These are phyloP conservation scores for Cheirogaleus medius DNA, from an alignment of 2,113 vertebrate genomes.

Conservation along the genomic window DNA sequence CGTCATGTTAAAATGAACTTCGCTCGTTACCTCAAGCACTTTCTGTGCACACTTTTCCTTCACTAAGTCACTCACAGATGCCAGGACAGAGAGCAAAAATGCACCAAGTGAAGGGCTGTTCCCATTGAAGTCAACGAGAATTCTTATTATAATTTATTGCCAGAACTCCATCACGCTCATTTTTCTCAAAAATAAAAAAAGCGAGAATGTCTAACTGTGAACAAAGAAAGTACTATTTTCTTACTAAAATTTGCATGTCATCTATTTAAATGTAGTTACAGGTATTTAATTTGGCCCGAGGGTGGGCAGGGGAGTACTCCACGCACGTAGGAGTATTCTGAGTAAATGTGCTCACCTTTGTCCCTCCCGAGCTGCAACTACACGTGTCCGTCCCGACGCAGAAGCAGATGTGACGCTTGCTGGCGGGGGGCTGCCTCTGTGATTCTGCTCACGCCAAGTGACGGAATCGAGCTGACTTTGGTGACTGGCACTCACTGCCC, in stretches of 20 bases:
- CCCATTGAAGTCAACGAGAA: not conserved
- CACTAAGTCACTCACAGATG: not conserved
- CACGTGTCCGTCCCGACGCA: fast-evolving
- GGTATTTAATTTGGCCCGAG: not conserved
- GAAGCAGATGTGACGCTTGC: fast-evolving
- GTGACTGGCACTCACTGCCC: not conserved
- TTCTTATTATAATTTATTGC: not conserved
- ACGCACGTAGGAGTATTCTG: not conserved
- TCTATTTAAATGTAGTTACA: not conserved
- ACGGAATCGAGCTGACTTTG: not conserved
- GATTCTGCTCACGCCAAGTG: fast-evolving
- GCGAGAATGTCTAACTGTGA: not conserved
- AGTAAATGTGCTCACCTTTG: fast-evolving
- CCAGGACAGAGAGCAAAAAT: not conserved
- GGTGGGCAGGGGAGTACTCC: not conserved
- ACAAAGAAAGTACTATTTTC: not conserved
- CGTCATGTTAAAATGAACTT: not conserved
- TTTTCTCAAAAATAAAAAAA: not conserved
- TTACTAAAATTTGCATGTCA: not conserved
- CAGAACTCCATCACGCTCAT: not conserved
- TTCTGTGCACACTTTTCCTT: not conserved
- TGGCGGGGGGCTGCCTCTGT: fast-evolving
- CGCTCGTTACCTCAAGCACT: not conserved
- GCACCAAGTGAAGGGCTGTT: not conserved
- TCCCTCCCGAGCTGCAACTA: fast-evolving